These are phyloP conservation scores for Simalia tracyae DNA, from an alignment of 2,797 vertebrate species.

Conservation along the genomic window DNA sequence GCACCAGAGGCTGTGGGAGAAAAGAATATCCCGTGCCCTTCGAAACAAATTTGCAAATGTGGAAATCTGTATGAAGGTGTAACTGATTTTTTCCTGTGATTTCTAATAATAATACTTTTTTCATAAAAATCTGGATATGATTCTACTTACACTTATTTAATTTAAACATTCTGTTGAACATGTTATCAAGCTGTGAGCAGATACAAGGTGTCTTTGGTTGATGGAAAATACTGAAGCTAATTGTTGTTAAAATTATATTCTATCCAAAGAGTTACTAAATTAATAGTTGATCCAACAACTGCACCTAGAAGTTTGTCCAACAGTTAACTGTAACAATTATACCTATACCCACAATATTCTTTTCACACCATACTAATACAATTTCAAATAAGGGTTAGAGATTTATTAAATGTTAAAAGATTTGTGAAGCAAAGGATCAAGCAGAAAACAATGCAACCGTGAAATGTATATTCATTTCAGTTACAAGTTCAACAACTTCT, in stretches of 20 bases:
- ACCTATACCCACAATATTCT: background rate
- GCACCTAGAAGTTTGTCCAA: background rate
- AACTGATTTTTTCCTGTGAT: background rate
- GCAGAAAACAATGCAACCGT: background rate
- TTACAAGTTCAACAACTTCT: background rate
- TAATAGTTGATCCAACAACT: background rate
- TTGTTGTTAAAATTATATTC: background rate
- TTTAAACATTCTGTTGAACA: background rate
- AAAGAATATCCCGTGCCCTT: background rate
- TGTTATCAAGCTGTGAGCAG: background rate
- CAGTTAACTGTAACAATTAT: background rate
- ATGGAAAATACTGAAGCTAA: background rate
- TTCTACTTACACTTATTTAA: background rate
- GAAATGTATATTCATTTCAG: background rate
- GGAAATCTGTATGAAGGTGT: rapidly evolving
- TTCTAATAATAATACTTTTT: background rate
- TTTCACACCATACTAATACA: background rate
- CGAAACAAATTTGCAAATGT: background rate
- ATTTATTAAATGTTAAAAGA: background rate
- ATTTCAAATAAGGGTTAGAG: background rate
- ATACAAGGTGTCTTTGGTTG: background rate
- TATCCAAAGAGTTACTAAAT: background rate
- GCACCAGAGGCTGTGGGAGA: background rate
- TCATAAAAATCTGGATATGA: background rate
- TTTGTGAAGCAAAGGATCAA: background rate